Evolutionary conservation across 2,888 invertebrate species (phyloP), one percentile per base, ranked within the genome.

Genomic region (Periphyllus acericola): DNA sequence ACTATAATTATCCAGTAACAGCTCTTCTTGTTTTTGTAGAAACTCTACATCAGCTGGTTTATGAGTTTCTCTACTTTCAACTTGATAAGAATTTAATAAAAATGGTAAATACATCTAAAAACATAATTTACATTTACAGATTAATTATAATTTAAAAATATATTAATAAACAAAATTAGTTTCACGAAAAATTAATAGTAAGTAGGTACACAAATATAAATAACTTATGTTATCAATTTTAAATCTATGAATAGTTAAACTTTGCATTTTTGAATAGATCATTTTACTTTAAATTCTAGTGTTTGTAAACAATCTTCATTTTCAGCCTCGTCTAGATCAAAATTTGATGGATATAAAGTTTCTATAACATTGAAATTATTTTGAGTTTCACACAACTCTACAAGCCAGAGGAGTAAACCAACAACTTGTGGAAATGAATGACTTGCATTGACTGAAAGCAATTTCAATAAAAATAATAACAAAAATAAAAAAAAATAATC

Each of bases 391-490:
- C 80, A 85, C 29, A 89, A 82, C 52, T 89, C 89, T 36, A 89
- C 89, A 46, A 89, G 40, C 89, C 89, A 89, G 21, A 89, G 76
- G 40, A 89, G 75, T 80, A 89, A 76, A 19, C 89, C 89, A 32
- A 89, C 83, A 9, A 89, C 89, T 79, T 89, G 88, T 14, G 89
- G 89, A 88, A 88, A 89, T 34, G 88, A 88, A 81, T 89, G 89
- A 36, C 89, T 86, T 68, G 89, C 88, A 86, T 89, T 89, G 8
- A 89, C 89, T 89, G n/a, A 29, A 83, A 68, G 55, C 1, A 78
- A 81, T 82, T 32, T 14, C 0, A 68, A 75, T 29, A 85, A 72
- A 34, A 66, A 40, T 0, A 36, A 40, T 29, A 0, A 40, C 3
- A 46, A 46, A 46, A 14, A 52, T 34, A 55, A 55, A 74, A n/a